Base-by-base conservation (phyloP, 2,797 vertebrate genomes). In the Falco rusticolus region DNA sequence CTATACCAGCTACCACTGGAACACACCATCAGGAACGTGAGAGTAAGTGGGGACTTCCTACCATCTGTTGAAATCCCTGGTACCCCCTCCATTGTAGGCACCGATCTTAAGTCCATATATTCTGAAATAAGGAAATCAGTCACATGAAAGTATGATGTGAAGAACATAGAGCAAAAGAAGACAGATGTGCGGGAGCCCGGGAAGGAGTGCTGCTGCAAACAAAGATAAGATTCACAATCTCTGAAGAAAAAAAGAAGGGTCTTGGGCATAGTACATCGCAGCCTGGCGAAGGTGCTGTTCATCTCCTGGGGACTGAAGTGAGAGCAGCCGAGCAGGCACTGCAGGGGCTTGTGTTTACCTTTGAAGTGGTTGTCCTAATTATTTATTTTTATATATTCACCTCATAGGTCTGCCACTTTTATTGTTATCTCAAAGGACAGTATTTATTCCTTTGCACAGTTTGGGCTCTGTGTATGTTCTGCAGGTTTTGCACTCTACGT, bases 31-130 rank as follows among this genome's bases (percentile, higher is more conserved):
- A 16, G 39, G 47, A 33, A 3, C 8, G 0, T 4, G 5, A 8
- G 1, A 37, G 60, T 18, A 11, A 22, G 22, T 0, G 28, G 25
- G 10, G 48, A 5, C 48, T 43, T 28, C 37, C 37, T 7, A 11
- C 43, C 43, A 6, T 4, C 25, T 28, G 68, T 18, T 16, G 68
- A 4, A 21, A 10, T 4, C 54, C 76, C 34, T 5, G 25, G 13
- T 17, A 3, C 14, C 43, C 25, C 11, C 41, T 21, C 50, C 14
- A 0, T 7, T 5, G 50, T 20, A 16, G 59, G 63, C 15, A 39
- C 70, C 6, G 1, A 3, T 21, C 47, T 24, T 20, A 15, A 6
- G 48, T 1, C 31, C 11, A 0, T 22, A 5, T 37, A 9, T 56
- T 16, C 43, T 20, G 43, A 64, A 84, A 57, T n/a, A 14, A 20